A percentile compares a stretch with the other conserved stretches of the same genome.
Conservation (phyloP, 1,140 invertebrate species). For the Matsumurasca onukii region DNA sequence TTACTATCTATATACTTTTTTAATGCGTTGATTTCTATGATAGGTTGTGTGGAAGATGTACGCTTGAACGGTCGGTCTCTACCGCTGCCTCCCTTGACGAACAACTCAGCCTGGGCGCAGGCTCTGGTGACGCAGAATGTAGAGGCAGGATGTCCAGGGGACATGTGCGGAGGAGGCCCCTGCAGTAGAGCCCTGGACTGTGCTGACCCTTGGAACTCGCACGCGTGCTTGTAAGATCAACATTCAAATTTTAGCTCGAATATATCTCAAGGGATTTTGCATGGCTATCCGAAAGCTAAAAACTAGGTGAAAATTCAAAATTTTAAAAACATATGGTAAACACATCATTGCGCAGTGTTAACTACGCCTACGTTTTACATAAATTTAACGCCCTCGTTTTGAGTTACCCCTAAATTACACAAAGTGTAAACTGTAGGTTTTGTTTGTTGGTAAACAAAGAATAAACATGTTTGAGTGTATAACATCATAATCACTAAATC, state of each 20-base stretch:
- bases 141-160: slow-evolving; percentile 85
- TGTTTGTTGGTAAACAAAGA: no score
- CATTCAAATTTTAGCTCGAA: slow-evolving; percentile 44
- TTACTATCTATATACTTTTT: no score
- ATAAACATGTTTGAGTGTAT: no score
- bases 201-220: slow-evolving; percentile 92
- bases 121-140: slow-evolving; percentile 88
- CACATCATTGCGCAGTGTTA: no score
- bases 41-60: slow-evolving; percentile 80
- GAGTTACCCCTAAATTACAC: no score
- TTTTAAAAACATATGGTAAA: no score
- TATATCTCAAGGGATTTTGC: background rate
- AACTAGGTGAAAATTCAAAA: no score
- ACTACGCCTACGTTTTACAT: no score
- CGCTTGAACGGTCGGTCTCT: slow-evolving; percentile 88
- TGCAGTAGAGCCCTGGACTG: slow-evolving; percentile 91
- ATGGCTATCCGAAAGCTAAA: no score
- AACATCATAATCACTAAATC: no score
- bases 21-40: background rate
- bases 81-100: slow-evolving; percentile 87
- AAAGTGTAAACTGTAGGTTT: no score
- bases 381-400: no score
- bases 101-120: slow-evolving; percentile 92
- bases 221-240: slow-evolving; percentile 94
- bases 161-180: slow-evolving; percentile 86